Percentiles rank a stretch among this genome's conserved stretches.
Conservation (phyloP, 2,888 invertebrate species). For the Polietes domitor region DNA sequence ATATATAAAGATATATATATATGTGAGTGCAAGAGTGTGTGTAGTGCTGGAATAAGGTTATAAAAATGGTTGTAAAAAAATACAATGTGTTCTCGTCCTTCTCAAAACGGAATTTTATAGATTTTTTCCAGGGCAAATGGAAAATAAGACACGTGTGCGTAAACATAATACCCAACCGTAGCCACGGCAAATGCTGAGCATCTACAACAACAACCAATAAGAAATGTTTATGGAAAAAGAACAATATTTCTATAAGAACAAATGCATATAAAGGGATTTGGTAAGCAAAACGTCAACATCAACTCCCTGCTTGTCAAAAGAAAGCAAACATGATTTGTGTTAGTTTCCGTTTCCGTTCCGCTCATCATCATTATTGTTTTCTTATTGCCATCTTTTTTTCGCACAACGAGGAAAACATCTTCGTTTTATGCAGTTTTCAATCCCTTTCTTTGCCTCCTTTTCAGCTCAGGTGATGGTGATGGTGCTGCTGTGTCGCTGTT, state of each 20-base stretch:
- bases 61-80: slow-evolving; percentile 43
- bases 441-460: slow-evolving; percentile 28
- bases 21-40: too few species aligned
- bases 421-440: slow-evolving; percentile 58
- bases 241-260: slow-evolving; percentile 47
- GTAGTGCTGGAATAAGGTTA: slow-evolving; percentile 32
- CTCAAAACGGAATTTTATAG: neutral
- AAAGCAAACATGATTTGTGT: slow-evolving; percentile 22
- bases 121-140: neutral
- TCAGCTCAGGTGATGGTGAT: neutral
- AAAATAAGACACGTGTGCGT: slow-evolving; percentile 51
- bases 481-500: neutral
- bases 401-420: slow-evolving; percentile 45
- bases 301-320: neutral
- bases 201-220: slow-evolving; percentile 50
- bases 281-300: neutral
- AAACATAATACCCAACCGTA: slow-evolving; percentile 44
- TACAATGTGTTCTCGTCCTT: slow-evolving; percentile 35
- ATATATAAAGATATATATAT: neutral
- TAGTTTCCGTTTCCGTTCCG: slow-evolving; percentile 28
- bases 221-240: slow-evolving; percentile 47
- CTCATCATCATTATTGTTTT: slow-evolving; percentile 49
- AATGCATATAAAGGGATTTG: slow-evolving; percentile 5
- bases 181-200: neutral
- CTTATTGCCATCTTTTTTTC: slow-evolving; percentile 51